phyloP scores from a whole-genome alignment of 2,888 invertebrate genomes.

The Troides aeacus region DNA sequence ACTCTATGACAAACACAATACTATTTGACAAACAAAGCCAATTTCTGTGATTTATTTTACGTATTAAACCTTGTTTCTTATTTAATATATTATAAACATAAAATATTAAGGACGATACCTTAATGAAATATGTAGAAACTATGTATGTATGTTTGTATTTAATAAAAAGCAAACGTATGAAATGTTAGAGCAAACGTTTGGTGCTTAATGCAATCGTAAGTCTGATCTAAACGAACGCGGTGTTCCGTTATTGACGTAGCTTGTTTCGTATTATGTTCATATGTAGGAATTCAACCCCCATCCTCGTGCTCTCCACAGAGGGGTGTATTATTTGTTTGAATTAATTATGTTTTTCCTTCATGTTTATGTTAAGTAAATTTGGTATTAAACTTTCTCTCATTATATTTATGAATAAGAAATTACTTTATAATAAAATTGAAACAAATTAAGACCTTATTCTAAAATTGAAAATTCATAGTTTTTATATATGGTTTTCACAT shows the following conservation, averaged over 20 bases:
- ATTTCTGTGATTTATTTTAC: slow-evolving; percentile 9
- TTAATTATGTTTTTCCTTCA: slow-evolving; percentile 51
- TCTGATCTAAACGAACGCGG: slow-evolving; percentile 61
- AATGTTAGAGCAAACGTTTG: slow-evolving; percentile 11
- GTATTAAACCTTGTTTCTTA: background rate
- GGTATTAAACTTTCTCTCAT: slow-evolving; percentile 29
- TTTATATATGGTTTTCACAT: background rate
- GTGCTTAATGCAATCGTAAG: slow-evolving; percentile 54
- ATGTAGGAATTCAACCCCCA: slow-evolving; percentile 37
- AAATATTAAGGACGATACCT: background rate
- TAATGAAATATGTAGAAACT: background rate
- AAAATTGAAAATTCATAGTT: background rate
- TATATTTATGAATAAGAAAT: slow-evolving; percentile 25
- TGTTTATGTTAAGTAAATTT: slow-evolving; percentile 43
- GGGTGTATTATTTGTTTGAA: slow-evolving; percentile 53
- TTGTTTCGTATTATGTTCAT: slow-evolving; percentile 46
- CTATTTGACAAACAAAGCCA: slow-evolving; percentile 5
- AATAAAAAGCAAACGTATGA: background rate
- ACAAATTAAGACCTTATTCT: background rate
- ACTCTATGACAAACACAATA: slow-evolving; percentile 40
- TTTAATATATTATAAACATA: background rate
- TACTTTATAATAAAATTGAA: slow-evolving; percentile 4
- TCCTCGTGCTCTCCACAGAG: slow-evolving; percentile 51
- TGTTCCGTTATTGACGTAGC: slow-evolving; percentile 61
- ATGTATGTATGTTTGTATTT: background rate